Base-by-base conservation (phyloP, 1,140 invertebrate species). In the Pissodes strobi region DNA sequence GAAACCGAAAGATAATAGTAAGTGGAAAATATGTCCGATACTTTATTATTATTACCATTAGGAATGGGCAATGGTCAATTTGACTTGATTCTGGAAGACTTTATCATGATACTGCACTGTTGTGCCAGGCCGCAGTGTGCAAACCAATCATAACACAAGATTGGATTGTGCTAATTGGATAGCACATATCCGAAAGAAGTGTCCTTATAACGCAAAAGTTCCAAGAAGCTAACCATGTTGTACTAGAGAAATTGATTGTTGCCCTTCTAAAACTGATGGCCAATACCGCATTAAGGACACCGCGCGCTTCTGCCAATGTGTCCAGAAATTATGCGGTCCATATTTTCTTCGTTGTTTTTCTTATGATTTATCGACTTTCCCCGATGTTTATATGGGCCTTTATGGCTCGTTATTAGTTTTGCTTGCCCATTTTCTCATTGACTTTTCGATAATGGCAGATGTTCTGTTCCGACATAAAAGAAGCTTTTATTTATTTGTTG, bases 1-100 rank as follows among this genome's bases (percentile, higher is more conserved):
- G 39, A 53, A 62, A 52, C 22, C 59, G 38, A 62, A 62, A 62
- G 60, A 62, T 62, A 62, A 62, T 53, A 62, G 60, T 62, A 62
- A 62, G 60, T 53, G 60, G 60, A 52, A 62, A 62, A 62, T 62
- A 62, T 62, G 60, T 62, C 60, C 51, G 60, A 62, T 62, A 62
- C 60, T 53, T 62, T 62, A 62, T 62, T 62, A 62, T 62, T 62
- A 49, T 53, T 15, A 45, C 60, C 60, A 62, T 62, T 62, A 62
- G 60, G 38, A 38, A 12, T 13, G 19, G 22, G 45, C 34, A 2
- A n/a, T 25, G 6, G 43, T 61, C 45, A 61, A 61, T 27, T 61
- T 13, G 25, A 27, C 25, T 5, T 5, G 25, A 27, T 9, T 9
- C 9, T 5, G 9, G 25, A 9, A 3, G 25, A 27, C 25, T 27